Evolutionary conservation across 2,113 vertebrate species (phyloP), one percentile per base, ranked within the genome.

Genomic region (Leptocoma aspasia): DNA sequence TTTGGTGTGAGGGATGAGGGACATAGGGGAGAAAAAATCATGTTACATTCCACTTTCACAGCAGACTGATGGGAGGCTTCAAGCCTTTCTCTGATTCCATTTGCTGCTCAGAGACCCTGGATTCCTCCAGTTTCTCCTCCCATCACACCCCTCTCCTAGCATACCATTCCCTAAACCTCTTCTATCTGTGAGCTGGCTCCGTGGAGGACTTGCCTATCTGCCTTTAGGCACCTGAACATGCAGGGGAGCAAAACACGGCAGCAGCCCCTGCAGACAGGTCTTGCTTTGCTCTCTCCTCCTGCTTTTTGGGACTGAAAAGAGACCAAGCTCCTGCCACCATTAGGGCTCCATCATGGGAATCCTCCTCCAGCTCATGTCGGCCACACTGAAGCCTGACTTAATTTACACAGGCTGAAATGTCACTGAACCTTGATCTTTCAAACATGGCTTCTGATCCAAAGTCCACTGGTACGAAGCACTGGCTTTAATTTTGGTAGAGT

Each of bases 1-100:
- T 98, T 98, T 97, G 97, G 96, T 83, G 91, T 83, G 89, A 97
- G 92, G 80, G 94, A 93, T 93, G 91, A 97, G 97, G 96, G 96
- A 97, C 87, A 75, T 42, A 93, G 94, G 92, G 86, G 85, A 97
- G 96, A 83, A 90, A 96, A 97, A 98, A 94, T 95, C 96, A 93
- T 78, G 92, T 96, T 96, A 70, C 91, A 61, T 96, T 97, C 94
- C 44, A 83, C 94, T 97, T 97, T 97, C 96, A 96, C 87, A 96
- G 80, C 88, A 81, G 92, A 92, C 89, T 95, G 90, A 91, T 9
- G 6, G 60, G 91, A 93, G 81, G 53, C 68, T 83, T 95, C 73
- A 57, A 95, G 75, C 87, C 64, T 92, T 78, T 81, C 89, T 56
- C 80, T 4, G 8, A 89, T 92, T 91, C 89, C 82, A 81, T 85